Evolutionary conservation across 1,140 invertebrate species (phyloP).

Genomic region (Caenorhabditis latens): DNA sequence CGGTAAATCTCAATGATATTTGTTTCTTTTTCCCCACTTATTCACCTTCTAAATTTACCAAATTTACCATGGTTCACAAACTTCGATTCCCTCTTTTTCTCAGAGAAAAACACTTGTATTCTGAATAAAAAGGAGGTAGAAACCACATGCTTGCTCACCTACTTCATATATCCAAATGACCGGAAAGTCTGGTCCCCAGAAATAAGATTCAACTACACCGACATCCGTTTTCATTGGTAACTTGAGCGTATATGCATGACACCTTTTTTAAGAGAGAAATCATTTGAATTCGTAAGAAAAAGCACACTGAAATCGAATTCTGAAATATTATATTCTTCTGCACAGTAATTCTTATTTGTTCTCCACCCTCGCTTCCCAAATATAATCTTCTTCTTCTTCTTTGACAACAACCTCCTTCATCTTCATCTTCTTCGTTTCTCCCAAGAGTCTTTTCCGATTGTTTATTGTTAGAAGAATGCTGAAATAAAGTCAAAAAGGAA

Average conservation of each 20-base stretch:
- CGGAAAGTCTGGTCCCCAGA: conserved; percentile 25
- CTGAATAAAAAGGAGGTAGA: no score
- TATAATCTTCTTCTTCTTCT: conserved; percentile 17
- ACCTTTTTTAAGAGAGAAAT: background rate
- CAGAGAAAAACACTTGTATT: background rate
- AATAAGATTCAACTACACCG: background rate
- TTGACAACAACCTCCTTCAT: background rate
- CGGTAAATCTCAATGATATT: no score
- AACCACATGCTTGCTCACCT: conserved; percentile 24
- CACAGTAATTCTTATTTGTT: conserved; percentile 21
- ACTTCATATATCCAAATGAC: conserved; percentile 19
- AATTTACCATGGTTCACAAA: background rate
- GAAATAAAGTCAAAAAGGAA: background rate
- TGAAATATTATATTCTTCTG: background rate
- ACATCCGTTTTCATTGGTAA: conserved; percentile 19
- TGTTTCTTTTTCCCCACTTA: background rate
- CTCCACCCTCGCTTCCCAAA: background rate
- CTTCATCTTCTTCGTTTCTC: background rate
- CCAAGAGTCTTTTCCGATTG: conserved; percentile 36
- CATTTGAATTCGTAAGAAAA: background rate
- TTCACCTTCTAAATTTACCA: background rate
- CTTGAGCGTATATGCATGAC: conserved; percentile 4
- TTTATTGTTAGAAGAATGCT: conserved; percentile 11
- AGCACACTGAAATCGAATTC: background rate
- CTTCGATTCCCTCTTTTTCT: background rate